Evolutionary conservation across 2,113 vertebrate genomes (phyloP).

Genomic region (Serilophus lunatus): DNA sequence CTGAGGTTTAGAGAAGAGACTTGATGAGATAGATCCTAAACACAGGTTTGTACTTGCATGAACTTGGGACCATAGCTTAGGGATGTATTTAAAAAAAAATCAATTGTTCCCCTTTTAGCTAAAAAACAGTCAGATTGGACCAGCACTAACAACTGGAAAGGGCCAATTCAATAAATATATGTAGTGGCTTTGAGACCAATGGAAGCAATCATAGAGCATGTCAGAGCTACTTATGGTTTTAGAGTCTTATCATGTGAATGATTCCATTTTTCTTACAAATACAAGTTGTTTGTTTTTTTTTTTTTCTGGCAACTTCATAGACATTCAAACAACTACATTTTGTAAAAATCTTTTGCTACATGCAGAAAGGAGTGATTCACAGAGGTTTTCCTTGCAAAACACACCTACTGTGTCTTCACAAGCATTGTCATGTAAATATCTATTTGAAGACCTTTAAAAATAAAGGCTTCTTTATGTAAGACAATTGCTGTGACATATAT

Average conservation of each 20-base stretch:
- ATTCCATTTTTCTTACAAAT: background rate
- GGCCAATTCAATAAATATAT: background rate
- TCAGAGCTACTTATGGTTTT: background rate
- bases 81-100: background rate
- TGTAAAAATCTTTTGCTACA: background rate
- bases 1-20: background rate
- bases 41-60: fast-evolving
- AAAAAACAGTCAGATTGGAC: background rate
- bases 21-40: background rate
- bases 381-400: background rate
- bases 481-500: background rate
- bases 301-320: background rate
- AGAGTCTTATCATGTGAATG: background rate
- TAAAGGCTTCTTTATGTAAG: background rate
- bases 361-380: background rate
- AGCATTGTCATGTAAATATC: background rate
- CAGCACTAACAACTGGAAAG: background rate
- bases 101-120: background rate
- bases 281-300: too few species aligned
- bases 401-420: background rate
- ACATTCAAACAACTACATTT: background rate
- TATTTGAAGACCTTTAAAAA: background rate
- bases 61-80: background rate
- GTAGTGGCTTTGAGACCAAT: background rate
- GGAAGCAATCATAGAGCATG: background rate